Evolutionary conservation across 2,113 vertebrate species (phyloP).

Genomic region (Etheostoma spectabile): DNA sequence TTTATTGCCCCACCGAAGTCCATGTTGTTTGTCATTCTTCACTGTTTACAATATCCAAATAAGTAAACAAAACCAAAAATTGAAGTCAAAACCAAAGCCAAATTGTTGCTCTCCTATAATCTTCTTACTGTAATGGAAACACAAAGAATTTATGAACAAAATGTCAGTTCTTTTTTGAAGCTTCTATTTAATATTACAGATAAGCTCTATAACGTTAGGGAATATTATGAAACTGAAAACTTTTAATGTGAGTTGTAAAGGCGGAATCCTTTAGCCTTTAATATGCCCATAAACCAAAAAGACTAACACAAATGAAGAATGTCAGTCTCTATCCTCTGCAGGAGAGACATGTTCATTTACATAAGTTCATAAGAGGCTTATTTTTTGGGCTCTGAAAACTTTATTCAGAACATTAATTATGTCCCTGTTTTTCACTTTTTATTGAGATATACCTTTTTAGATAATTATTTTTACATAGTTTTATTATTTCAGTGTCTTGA

Average conservation of each 20-base stretch:
- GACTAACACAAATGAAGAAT: constrained; percentile 69
- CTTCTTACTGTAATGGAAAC: constrained; percentile 24
- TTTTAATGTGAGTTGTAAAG: constrained; percentile 64
- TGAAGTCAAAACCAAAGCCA: constrained; percentile 7
- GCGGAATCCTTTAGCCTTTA: constrained; percentile 60
- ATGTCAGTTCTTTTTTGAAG: constrained; percentile 39
- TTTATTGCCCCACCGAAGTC: neutral
- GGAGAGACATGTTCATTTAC: constrained; percentile 77
- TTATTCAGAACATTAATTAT: constrained; percentile 75
- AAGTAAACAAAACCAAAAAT: constrained; percentile 4
- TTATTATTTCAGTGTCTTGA: constrained; percentile 14
- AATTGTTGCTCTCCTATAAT: constrained; percentile 8
- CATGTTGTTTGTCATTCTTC: neutral
- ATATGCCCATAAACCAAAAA: constrained; percentile 64
- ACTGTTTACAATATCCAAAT: constrained; percentile 6
- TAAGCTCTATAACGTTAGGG: constrained; percentile 65
- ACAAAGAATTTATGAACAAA: constrained; percentile 29
- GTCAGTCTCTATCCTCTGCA: constrained; percentile 66
- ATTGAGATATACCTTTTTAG: constrained; percentile 56
- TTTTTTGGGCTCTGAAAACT: constrained; percentile 67
- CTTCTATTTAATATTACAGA: constrained; percentile 55
- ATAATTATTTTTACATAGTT: constrained; percentile 24
- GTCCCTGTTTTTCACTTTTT: constrained; percentile 66
- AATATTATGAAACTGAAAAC: constrained; percentile 59
- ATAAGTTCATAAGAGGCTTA: constrained; percentile 84